Conservation (phyloP, 2,888 invertebrate species). For the Serripes groenlandicus region DNA sequence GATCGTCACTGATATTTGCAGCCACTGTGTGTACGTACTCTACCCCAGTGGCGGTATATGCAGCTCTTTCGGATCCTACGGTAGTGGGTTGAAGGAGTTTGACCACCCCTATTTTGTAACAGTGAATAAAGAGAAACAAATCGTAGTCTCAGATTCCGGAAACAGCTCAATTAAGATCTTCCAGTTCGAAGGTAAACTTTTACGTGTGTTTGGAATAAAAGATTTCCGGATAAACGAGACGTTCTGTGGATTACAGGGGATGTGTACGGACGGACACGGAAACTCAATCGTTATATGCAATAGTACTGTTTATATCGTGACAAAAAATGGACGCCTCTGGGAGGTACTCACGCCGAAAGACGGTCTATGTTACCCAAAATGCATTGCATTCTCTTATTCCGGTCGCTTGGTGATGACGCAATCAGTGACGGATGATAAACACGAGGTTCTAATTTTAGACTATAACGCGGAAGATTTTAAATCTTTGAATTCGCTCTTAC, state of each 20-base stretch:
- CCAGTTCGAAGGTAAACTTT: slow-evolving; percentile 80
- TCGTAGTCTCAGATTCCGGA: slow-evolving; percentile 83
- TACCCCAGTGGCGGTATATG: slow-evolving; percentile 76
- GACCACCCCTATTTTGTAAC: slow-evolving; percentile 84
- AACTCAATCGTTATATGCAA: slow-evolving; percentile 83
- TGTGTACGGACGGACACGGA: slow-evolving; percentile 81
- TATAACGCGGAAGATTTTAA: slow-evolving; percentile 83
- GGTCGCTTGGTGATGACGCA: slow-evolving; percentile 80
- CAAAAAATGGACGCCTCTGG: slow-evolving; percentile 84
- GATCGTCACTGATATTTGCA: slow-evolving; percentile 82
- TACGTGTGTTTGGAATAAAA: slow-evolving; percentile 75
- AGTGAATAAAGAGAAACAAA: slow-evolving; percentile 80
- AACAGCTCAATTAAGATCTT: slow-evolving; percentile 84
- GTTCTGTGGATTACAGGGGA: slow-evolving; percentile 79
- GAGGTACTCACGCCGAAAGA: slow-evolving; percentile 81
- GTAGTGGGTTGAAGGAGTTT: slow-evolving; percentile 77
- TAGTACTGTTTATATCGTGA: slow-evolving; percentile 80
- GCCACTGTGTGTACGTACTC: slow-evolving; percentile 81
- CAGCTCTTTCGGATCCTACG: slow-evolving; percentile 81
- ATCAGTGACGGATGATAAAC: slow-evolving; percentile 74
- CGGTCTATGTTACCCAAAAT: slow-evolving; percentile 81
- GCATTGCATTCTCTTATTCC: slow-evolving; percentile 77
- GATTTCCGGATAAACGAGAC: slow-evolving; percentile 81
- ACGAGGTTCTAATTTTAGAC: slow-evolving; percentile 80
- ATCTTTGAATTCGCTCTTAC: slow-evolving; percentile 80